A percentile compares a stretch with the other conserved stretches of the same genome.
These are phyloP conservation scores for Vulpes lagopus DNA, from an alignment of 2,113 vertebrate species.

Conservation along the genomic window DNA sequence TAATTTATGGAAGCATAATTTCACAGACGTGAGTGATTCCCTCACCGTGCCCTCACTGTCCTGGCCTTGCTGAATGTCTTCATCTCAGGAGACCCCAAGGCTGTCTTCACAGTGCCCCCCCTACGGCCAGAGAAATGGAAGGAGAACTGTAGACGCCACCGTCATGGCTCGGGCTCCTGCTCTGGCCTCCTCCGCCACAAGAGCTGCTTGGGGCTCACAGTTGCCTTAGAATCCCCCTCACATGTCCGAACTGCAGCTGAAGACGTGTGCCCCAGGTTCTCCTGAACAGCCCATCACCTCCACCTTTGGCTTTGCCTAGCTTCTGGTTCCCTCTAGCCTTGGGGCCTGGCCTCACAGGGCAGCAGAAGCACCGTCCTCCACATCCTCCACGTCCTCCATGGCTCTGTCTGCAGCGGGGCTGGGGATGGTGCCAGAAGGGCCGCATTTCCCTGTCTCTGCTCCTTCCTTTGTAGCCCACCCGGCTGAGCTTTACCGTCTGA, in stretches of 20 bases:
- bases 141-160: not conserved
- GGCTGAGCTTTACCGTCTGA: not conserved
- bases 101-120: not conserved
- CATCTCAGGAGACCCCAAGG: not conserved
- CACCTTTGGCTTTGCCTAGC: not conserved
- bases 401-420: not conserved
- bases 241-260: not conserved
- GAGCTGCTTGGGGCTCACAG: not conserved
- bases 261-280: not conserved
- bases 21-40: not conserved
- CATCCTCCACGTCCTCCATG: too few species aligned
- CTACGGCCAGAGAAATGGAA: not conserved
- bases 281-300: not conserved
- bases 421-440: not conserved
- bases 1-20: not conserved
- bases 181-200: not conserved
- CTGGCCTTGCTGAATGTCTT: not conserved
- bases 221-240: not conserved
- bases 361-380: not conserved
- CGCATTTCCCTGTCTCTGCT: rapidly evolving
- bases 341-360: not conserved
- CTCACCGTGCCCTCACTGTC: not conserved
- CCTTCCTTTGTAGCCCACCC: not conserved
- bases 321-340: not conserved
- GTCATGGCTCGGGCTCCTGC: rapidly evolving